Conservation (phyloP, 2,797 vertebrate species). For the Scleropages formosus region DNA sequence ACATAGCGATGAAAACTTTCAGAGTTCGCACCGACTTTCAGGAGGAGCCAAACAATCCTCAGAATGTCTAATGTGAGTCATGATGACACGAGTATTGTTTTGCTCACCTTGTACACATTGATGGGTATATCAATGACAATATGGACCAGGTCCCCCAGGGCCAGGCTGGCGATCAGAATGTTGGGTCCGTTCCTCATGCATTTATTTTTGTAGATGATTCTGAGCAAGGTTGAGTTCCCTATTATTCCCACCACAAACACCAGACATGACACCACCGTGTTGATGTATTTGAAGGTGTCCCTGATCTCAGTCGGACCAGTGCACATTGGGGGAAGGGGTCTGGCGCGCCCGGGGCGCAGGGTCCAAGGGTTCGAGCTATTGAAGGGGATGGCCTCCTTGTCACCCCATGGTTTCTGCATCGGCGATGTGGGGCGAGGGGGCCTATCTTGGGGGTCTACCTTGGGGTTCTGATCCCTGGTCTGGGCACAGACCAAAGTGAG, state of each 20-base stretch:
- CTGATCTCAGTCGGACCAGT: constrained; percentile 73
- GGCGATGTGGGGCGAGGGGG: constrained; percentile 15
- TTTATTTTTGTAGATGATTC: constrained; percentile 97
- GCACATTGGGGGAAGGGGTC: constrained; percentile 73
- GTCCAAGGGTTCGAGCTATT: constrained; percentile 55
- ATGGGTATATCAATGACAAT: constrained; percentile 92
- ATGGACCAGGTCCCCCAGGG: constrained; percentile 90
- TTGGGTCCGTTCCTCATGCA: constrained; percentile 96
- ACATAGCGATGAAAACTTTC: too few species aligned
- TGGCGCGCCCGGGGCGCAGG: constrained; percentile 40
- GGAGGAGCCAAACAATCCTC: too few species aligned
- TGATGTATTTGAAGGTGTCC: constrained; percentile 92
- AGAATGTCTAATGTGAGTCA: too few species aligned
- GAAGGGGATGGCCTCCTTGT: constrained; percentile 46
- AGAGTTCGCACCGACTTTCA: too few species aligned
- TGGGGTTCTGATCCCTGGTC: constrained; percentile 21
- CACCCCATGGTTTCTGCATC: constrained; percentile 55
- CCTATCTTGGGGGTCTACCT: constrained; percentile 10
- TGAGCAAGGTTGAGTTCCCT: constrained; percentile 88
- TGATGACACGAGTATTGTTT: background rate
- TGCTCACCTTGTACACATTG: constrained; percentile 89
- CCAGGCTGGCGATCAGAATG: constrained; percentile 90
- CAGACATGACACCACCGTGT: constrained; percentile 86
- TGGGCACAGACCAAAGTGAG: constrained; percentile 35
- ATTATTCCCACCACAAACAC: constrained; percentile 92